These are phyloP conservation scores for Ormia ochracea DNA, from an alignment of 2,888 invertebrate genomes.

Conservation along the genomic window DNA sequence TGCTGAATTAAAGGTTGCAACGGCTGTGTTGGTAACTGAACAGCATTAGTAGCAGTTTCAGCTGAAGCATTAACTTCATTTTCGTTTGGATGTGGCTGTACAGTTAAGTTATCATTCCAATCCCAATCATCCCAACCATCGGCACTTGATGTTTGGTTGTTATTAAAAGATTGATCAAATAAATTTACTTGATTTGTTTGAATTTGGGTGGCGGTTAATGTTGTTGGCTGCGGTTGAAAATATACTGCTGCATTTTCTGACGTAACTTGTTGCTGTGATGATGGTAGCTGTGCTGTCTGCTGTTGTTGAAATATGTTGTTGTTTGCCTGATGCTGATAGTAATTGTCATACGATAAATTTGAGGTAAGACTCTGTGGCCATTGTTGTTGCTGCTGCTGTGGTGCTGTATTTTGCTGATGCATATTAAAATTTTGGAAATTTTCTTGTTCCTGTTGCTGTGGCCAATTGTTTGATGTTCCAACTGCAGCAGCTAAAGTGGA, in stretches of 20 bases:
- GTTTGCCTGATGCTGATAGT: slow-evolving; percentile 40
- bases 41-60: slow-evolving; percentile 26
- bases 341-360: slow-evolving; percentile 39
- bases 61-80: slow-evolving; percentile 40
- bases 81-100: slow-evolving; percentile 40
- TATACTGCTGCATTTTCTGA: slow-evolving; percentile 27
- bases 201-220: slow-evolving; percentile 35
- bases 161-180: slow-evolving; percentile 58
- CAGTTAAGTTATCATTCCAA: slow-evolving; percentile 69
- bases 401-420: slow-evolving; percentile 35
- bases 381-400: slow-evolving; percentile 31
- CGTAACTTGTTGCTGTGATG: slow-evolving; percentile 14
- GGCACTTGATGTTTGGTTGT: slow-evolving; percentile 54
- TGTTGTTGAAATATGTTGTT: slow-evolving; percentile 45
- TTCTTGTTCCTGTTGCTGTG: slow-evolving; percentile 43
- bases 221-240: slow-evolving; percentile 46
- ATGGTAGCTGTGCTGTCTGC: neutral
- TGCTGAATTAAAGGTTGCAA: neutral
- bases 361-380: slow-evolving; percentile 44
- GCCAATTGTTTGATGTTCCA: slow-evolving; percentile 47
- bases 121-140: slow-evolving; percentile 76
- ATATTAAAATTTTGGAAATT: slow-evolving; percentile 50
- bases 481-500: neutral
- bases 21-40: too few species aligned
- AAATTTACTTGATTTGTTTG: slow-evolving; percentile 53